Conservation (phyloP, 2,888 invertebrate species). For the Acleris holmiana region DNA sequence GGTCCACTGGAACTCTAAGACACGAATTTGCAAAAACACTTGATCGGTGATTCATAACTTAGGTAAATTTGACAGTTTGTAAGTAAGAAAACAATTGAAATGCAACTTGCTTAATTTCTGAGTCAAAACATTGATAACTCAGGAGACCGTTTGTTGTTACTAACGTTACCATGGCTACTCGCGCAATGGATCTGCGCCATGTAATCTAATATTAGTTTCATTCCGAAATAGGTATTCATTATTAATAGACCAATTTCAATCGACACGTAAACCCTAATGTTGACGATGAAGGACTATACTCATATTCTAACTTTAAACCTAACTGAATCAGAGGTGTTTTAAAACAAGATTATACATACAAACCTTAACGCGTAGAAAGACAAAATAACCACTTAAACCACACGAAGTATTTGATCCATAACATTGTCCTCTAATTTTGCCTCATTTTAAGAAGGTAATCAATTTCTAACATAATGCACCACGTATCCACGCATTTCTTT, state of each 20-base stretch:
- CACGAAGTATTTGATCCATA: too few species aligned
- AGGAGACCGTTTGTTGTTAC: slow-evolving; percentile 23
- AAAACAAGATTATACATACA: too few species aligned
- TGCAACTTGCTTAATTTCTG: neutral
- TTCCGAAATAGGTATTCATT: neutral
- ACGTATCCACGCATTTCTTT: too few species aligned
- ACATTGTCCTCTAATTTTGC: too few species aligned
- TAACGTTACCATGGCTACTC: slow-evolving; percentile 42
- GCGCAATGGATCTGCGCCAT: slow-evolving; percentile 13
- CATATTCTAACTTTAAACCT: too few species aligned
- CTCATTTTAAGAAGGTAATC: too few species aligned
- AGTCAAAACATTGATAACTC: neutral
- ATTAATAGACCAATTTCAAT: slow-evolving; percentile 3
- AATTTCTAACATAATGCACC: too few species aligned
- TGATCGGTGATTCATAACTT: slow-evolving; percentile 76
- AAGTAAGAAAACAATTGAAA: neutral
- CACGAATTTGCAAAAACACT: slow-evolving; percentile 89
- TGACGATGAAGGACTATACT: too few species aligned
- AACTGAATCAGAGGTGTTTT: too few species aligned
- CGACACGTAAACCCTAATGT: neutral
- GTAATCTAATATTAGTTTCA: neutral
- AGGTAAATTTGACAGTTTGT: neutral
- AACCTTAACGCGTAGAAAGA: neutral
- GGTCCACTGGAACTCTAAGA: slow-evolving; percentile 89
- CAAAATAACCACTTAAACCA: too few species aligned